These are phyloP conservation scores for Bothrops jararaca DNA, from an alignment of 2,113 vertebrate genomes.

Conservation along the genomic window DNA sequence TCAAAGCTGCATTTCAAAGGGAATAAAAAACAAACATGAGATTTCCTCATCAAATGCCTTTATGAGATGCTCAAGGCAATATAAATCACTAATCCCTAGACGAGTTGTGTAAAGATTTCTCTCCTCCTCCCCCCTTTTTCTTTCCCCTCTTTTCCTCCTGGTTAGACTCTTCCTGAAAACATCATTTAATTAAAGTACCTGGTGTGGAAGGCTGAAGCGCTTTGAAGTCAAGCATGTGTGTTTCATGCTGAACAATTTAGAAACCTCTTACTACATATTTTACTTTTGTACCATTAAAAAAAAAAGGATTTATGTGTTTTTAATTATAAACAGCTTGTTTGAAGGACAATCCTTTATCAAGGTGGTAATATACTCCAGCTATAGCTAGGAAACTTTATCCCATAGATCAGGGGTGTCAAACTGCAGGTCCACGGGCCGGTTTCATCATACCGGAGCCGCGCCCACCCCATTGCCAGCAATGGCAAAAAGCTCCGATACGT, in stretches of 20 bases:
- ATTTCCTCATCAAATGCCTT: constrained; percentile 50
- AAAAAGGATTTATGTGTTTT: not conserved
- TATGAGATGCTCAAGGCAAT: constrained; percentile 43
- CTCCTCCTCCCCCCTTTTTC: not conserved
- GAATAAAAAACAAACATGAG: constrained; percentile 48
- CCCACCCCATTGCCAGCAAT: no score
- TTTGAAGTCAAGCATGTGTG: constrained; percentile 9
- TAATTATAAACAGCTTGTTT: constrained; percentile 15
- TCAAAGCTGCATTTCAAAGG: constrained; percentile 44
- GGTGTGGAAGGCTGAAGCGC: constrained; percentile 15
- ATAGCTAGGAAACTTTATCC: not conserved
- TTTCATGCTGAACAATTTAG: constrained; percentile 21
- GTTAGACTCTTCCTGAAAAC: constrained; percentile 36
- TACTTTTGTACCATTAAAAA: not conserved
- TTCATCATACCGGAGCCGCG: no score
- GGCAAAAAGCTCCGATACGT: no score
- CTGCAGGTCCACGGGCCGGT: no score
- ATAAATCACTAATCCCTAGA: constrained; percentile 51
- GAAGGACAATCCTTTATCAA: not conserved
- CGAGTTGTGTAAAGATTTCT: constrained; percentile 10
- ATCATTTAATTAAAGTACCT: constrained; percentile 43
- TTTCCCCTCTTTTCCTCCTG: not conserved
- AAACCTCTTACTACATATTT: constrained; percentile 4
- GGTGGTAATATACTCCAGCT: not conserved
- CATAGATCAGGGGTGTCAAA: not conserved